Conservation (phyloP, 2,888 invertebrate species). For the Metacarcinus magister region DNA sequence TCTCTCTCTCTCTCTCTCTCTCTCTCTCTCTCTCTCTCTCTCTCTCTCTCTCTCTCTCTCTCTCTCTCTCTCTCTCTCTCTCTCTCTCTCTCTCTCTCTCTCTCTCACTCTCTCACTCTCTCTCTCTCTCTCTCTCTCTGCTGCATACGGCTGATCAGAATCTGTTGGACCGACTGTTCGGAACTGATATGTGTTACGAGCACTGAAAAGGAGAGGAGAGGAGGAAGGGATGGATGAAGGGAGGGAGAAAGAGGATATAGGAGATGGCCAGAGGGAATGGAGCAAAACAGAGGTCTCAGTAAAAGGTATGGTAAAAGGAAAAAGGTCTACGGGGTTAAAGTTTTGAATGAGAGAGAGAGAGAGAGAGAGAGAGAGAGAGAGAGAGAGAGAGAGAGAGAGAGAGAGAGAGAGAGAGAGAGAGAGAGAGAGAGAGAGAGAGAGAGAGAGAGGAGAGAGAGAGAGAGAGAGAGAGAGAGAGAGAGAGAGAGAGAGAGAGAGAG, state of each 20-base stretch:
- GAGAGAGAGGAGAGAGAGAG: not conserved
- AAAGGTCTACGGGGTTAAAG: not conserved
- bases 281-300: not conserved
- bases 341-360: not conserved
- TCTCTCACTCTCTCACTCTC: not conserved
- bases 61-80: not conserved
- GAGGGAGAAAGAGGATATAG: not conserved
- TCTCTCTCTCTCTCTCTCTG: not conserved
- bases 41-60: too few relatives aligned
- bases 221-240: not conserved
- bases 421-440: conserved; percentile 22
- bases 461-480: conserved; percentile 22
- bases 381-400: conserved; percentile 22
- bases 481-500: conserved; percentile 23
- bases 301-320: not conserved
- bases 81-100: not conserved
- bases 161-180: too few relatives aligned
- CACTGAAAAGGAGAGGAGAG: not conserved
- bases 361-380: conserved; percentile 22
- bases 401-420: conserved; percentile 32
- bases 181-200: too few relatives aligned
- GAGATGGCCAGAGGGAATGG: not conserved
- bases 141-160: too few relatives aligned
- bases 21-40: too few relatives aligned
- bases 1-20: too few relatives aligned